Evolutionary conservation across 2,888 invertebrate species (phyloP), one percentile per base, ranked within the genome.

Genomic region (Gandaritis pyraliata): DNA sequence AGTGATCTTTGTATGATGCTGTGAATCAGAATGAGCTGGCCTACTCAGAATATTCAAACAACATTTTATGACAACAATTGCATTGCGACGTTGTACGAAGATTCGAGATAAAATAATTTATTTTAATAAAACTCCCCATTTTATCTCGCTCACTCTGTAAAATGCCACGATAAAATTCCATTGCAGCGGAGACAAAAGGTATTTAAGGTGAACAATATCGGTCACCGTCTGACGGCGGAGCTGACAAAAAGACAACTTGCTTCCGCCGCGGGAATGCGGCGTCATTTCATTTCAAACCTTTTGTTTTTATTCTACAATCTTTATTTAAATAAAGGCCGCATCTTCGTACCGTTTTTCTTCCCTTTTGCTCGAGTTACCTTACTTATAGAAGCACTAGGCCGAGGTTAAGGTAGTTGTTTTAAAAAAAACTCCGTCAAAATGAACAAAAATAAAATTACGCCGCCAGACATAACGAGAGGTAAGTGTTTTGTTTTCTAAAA

Each of bases 151-250:
- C 15, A 45, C 54, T 51, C 33, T 36, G 45, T 43, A 59, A 59
- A 64, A 52, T 52, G 43, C 48, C 43, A 38, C 47, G 50, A 59
- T 64, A 53, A 64, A 64, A 58, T 55, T 64, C 45, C 55, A 52
- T 51, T 55, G 59, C 52, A 61, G 38, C 47, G 29, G 39, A 59
- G 64, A 64, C 64, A 64, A 64, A 64, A 64, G 64, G 64, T 64
- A 64, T 64, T 64, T 64, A 50, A 63, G 58, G 63, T 63, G 63
- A 63, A 58, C 63, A 63, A 58, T 64, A 59, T 59, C 64, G 64
- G 64, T 59, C 56, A 48, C 56, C 47, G 60, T 15, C 43, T 2
- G 16, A 2, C 30, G 39, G 10, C 53, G 53, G 53, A 16, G 53
- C 58, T 51, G 55, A 52, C 64, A 64, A 64, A 64, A 64, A 55